Evolutionary conservation across 2,888 invertebrate species (phyloP), one percentile per base, ranked within the genome.

Genomic region (Lathronympha strigana): DNA sequence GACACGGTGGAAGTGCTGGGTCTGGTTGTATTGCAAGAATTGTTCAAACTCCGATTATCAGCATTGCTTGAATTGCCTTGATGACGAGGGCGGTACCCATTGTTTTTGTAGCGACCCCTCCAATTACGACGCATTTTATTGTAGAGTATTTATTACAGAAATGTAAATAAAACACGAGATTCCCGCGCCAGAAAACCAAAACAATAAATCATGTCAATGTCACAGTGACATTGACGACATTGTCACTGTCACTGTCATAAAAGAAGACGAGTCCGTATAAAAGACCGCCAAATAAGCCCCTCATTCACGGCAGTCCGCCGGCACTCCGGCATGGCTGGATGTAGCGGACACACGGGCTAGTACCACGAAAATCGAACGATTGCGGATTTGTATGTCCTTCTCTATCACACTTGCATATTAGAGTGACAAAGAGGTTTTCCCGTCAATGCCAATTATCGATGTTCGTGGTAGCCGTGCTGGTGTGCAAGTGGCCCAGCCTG

Each of bases 21-120:
- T 51, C 71, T 72, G 40, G 72, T 71, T 31, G 83, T 78, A 60
- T 74, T 71, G 9, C 81, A 74, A n/a, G 83, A 82, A 73, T 83
- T 83, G 64, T 83, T 84, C 11, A 79, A 21, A 72, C 87, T 89
- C 58, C 72, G 71, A 68, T 74, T 82, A 54, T 81, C 83, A 33
- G 73, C 67, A 61, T 61, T 74, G 53, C 19, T 55, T 40, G 61
- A 78, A 67, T 70, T 79, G 38, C 73, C 66, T 66, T 76, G 79
- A 50, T 78, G 80, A 28, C 80, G 78, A 40, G 75, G 71, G 45
- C 83, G 80, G 71, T 75, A 61, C 81, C 83, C 86, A 70, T 84
- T 88, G 67, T 86, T 88, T 79, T 69, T 81, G 67, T 79, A 87
- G n/a, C 88, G 86, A 15, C 91, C 89, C 77, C 86, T 82, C 88